Conservation (phyloP, 2,113 vertebrate genomes). For the Callaeas wilsoni region DNA sequence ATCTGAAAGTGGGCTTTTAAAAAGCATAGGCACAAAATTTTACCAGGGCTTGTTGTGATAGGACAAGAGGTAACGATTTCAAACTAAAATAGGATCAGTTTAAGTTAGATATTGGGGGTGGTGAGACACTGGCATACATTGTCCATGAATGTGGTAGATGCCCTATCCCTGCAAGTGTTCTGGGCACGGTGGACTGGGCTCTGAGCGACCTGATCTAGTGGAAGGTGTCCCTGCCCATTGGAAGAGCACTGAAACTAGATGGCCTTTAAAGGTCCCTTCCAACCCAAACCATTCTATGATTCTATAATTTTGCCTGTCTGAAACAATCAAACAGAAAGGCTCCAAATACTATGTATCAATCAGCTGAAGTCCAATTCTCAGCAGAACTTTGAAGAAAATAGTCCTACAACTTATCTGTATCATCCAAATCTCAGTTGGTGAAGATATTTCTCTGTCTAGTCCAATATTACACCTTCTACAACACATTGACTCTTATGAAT, state of each 20-base stretch:
- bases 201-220: background rate
- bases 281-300: background rate
- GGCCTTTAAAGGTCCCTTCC: background rate
- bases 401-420: background rate
- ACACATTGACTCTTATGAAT: background rate
- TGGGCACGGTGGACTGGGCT: background rate
- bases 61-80: background rate
- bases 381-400: background rate
- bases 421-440: background rate
- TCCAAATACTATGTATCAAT: background rate
- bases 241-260: rapidly evolving
- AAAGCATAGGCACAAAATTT: background rate
- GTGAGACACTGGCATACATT: rapidly evolving
- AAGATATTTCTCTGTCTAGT: background rate
- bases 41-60: background rate
- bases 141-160: background rate
- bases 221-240: background rate
- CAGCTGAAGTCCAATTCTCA: background rate
- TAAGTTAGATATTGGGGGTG: background rate
- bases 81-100: background rate
- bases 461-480: background rate
- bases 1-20: background rate
- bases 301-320: background rate
- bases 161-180: background rate
- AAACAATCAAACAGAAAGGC: background rate